Conservation (phyloP, 2,113 vertebrate species). For the Onychostruthus taczanowskii region DNA sequence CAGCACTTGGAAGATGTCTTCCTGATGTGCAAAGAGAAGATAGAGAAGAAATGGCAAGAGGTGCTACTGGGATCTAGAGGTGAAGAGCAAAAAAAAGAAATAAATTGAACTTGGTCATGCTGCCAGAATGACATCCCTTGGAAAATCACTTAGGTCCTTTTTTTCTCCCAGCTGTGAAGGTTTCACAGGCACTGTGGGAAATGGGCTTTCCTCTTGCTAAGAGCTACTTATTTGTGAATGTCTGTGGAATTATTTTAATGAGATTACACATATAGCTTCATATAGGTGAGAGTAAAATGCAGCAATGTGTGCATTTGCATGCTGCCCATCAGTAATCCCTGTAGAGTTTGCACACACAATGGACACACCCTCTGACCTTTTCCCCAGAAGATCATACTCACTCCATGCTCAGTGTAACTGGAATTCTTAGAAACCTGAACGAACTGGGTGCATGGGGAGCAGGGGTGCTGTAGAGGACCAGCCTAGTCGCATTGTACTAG, state of each 20-base stretch:
- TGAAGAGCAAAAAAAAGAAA: constrained; percentile 4
- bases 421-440: not conserved
- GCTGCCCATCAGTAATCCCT: not conserved
- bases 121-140: not conserved
- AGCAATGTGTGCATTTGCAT: not conserved
- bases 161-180: not conserved
- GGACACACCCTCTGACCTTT: not conserved
- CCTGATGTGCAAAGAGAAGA: constrained; percentile 74
- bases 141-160: not conserved
- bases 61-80: constrained; percentile 38
- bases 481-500: not conserved
- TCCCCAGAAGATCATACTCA: not conserved
- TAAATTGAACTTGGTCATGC: not conserved
- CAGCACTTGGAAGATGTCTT: constrained; percentile 71
- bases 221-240: not conserved
- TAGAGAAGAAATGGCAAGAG: constrained; percentile 72
- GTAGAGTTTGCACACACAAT: not conserved
- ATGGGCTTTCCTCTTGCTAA: not conserved
- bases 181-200: not conserved
- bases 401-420: fast-evolving
- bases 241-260: not conserved
- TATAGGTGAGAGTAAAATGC: not conserved
- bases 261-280: not conserved
- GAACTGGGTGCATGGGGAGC: fast-evolving
- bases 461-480: not conserved